A percentile compares a stretch with the other conserved stretches of the same genome.
These are phyloP conservation scores for Smittia sp. DNA, from an alignment of 2,888 invertebrate genomes.

Conservation along the genomic window DNA sequence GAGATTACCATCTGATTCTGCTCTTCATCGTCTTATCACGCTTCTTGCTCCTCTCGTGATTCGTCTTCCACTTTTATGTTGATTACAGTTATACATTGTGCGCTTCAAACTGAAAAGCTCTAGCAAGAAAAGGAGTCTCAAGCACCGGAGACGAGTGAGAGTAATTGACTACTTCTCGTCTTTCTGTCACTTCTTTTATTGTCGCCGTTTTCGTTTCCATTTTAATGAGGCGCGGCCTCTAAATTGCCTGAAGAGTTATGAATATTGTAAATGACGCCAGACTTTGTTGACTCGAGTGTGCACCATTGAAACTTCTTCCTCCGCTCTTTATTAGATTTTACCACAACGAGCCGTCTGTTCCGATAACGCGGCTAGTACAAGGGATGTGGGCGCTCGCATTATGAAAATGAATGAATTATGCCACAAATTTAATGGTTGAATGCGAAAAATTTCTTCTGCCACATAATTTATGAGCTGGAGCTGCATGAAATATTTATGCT, in stretches of 20 bases:
- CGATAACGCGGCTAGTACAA: too few species aligned
- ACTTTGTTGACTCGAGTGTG: too few species aligned
- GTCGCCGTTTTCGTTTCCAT: background rate
- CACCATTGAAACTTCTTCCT: too few species aligned
- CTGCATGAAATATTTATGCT: background rate
- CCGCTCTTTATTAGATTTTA: too few species aligned
- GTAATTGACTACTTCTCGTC: conserved; percentile 8
- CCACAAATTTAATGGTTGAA: conserved; percentile 14
- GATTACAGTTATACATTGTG: conserved; percentile 10
- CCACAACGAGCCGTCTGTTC: too few species aligned
- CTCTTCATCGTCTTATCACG: background rate
- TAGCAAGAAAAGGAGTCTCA: background rate
- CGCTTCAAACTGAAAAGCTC: background rate
- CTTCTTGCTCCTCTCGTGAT: background rate
- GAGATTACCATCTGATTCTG: conserved; percentile 16
- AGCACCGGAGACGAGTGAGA: background rate
- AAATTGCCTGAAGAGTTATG: background rate
- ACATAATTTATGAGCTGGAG: background rate
- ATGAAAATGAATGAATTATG: conserved; percentile 16
- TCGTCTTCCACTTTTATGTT: conserved; percentile 10
- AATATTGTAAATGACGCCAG: too few species aligned
- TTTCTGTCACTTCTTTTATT: background rate
- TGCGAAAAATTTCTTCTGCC: conserved; percentile 7
- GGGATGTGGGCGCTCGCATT: background rate
- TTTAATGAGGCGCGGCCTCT: background rate